Evolutionary conservation across 2,888 invertebrate genomes (phyloP), one percentile per base, ranked within the genome.

Genomic region (Lasioglossum pauxillum): DNA sequence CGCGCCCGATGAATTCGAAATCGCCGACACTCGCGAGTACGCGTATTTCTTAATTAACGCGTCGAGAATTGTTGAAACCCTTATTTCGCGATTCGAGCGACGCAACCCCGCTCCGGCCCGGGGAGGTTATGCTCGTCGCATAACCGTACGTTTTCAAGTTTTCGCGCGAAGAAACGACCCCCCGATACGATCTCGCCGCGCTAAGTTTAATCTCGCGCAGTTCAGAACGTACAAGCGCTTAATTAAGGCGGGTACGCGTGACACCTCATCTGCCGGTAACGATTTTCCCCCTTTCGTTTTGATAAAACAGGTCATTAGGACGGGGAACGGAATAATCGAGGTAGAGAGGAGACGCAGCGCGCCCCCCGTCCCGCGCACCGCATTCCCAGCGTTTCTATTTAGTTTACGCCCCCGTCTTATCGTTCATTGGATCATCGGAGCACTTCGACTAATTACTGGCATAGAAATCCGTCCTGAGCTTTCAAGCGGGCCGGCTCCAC

Each of bases 201-300:
- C 80, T 85, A 91, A 91, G 89, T 83, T 89, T 89, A 91, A 90
- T 90, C 90, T 86, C 69, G 77, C 49, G 80, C 76, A 31, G 78
- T 91, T 90, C 89, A 80, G 84, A 83, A 84, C 87, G 92, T 92
- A 91, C 92, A 91, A 93, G 92, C 90, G 90, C 92, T 95, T 94
- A 94, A 95, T 95, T 94, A 95, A 94, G 92, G 88, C 88, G 91
- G 91, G 93, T 41, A 94, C 92, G 90, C 89, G 90, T 90, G 80
- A 90, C 91, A 86, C 87, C 77, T 69, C 75, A 71, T 78, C 60
- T 27, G 38, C 16, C n/a, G 44, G n/a, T 76, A 83, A 76, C 83
- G 83, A 76, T 83, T 84, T 69, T 60, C 84, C 57, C 57, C 69
- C 41, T 71, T 49, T 31, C 41, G 41, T 23, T 80, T 46, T 67